Percentiles rank a stretch among this genome's conserved stretches.
Conservation (phyloP, 2,797 vertebrate species). For the Falco naumanni region DNA sequence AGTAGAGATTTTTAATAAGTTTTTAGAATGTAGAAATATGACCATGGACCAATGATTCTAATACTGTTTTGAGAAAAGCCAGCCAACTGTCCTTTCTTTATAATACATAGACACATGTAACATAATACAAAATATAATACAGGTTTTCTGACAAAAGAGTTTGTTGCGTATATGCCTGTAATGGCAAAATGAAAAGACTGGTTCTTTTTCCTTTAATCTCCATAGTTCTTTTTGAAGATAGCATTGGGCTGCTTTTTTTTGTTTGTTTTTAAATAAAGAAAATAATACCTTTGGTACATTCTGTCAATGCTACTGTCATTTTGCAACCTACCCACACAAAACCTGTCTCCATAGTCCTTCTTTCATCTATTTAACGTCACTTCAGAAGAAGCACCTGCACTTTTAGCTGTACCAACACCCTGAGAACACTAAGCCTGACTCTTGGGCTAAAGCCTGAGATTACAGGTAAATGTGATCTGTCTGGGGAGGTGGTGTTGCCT, state of each 20-base stretch:
- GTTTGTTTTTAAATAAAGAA: neutral
- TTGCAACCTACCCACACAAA: constrained; percentile 37
- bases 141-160: neutral
- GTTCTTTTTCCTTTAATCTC: constrained; percentile 18
- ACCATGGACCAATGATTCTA: neutral
- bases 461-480: neutral
- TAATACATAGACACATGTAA: neutral
- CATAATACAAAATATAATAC: neutral
- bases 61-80: neutral
- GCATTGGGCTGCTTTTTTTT: neutral
- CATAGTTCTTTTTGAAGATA: neutral
- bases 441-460: neutral
- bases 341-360: neutral
- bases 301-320: constrained; percentile 8
- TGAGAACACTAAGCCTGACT: neutral
- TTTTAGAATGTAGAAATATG: neutral
- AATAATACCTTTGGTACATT: constrained; percentile 38
- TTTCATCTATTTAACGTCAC: constrained; percentile 6
- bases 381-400: neutral
- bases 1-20: neutral
- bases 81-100: neutral
- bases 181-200: neutral
- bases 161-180: neutral
- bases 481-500: neutral
- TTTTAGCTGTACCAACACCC: neutral